Percentiles rank a stretch among this genome's conserved stretches.
These are phyloP conservation scores for Galerucella pusilla DNA, from an alignment of 2,888 invertebrate genomes.

Conservation along the genomic window DNA sequence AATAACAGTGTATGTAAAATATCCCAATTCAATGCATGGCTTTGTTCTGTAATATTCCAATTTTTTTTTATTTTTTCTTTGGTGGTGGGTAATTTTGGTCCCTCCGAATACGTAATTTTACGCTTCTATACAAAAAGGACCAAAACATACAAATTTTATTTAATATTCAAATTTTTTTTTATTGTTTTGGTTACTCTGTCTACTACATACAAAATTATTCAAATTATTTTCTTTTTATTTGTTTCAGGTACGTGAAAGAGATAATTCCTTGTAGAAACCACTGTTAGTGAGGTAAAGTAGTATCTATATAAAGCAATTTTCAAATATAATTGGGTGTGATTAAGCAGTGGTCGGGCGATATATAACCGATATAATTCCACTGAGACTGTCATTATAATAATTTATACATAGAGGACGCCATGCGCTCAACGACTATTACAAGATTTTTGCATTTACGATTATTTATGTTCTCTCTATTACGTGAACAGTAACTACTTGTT, in stretches of 20 bases:
- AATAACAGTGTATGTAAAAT: too few relatives aligned
- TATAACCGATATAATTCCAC: conserved; percentile 22
- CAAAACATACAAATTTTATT: not conserved
- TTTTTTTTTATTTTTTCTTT: too few relatives aligned
- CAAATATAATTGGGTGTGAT: conserved; percentile 24
- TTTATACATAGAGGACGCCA: conserved; percentile 12
- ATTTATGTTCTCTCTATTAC: conserved; percentile 13
- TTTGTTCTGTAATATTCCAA: too few relatives aligned
- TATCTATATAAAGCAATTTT: conserved; percentile 23
- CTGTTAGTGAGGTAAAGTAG: conserved; percentile 16
- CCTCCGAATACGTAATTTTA: too few relatives aligned
- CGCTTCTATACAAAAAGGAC: too few relatives aligned
- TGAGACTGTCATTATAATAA: conserved; percentile 21
- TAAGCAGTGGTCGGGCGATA: conserved; percentile 13
- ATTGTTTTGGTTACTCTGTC: not conserved
- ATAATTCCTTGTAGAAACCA: conserved; percentile 2
- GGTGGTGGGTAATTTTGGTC: too few relatives aligned
- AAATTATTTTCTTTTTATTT: conserved; percentile 1
- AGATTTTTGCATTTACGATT: conserved; percentile 3
- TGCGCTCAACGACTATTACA: conserved; percentile 17
- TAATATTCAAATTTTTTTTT: not conserved
- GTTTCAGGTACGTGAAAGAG: conserved; percentile 24
- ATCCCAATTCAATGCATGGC: too few relatives aligned
- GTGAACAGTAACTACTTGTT: not conserved
- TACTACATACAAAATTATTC: not conserved